Conservation (phyloP, 2,113 vertebrate species). For the Tretioscincus oriximinensis region DNA sequence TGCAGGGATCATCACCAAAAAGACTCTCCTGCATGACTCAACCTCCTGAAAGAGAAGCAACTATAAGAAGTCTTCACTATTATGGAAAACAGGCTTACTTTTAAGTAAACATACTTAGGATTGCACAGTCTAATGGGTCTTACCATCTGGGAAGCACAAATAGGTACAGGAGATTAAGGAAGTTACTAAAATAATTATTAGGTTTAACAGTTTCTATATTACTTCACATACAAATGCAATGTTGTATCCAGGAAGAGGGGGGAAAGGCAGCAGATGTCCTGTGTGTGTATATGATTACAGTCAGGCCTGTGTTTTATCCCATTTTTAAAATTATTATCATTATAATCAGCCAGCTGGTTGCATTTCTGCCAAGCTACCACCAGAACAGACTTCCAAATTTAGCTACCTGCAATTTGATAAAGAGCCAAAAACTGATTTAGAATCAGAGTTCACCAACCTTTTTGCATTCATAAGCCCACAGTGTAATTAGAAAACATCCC, state of each 20-base stretch:
- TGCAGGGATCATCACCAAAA: no score
- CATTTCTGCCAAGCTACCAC: background rate
- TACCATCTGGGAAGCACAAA: background rate
- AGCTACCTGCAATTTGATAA: background rate
- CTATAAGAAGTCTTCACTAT: no score
- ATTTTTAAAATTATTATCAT: background rate
- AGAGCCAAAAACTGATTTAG: no score
- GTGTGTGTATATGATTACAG: background rate
- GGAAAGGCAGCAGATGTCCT: background rate
- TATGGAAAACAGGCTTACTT: no score
- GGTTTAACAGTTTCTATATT: background rate
- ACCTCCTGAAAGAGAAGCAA: no score
- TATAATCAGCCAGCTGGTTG: constrained; percentile 7
- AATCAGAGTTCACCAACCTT: no score
- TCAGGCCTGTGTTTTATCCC: background rate
- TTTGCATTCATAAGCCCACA: no score
- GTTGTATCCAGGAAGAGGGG: background rate
- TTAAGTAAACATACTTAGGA: no score
- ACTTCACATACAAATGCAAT: background rate
- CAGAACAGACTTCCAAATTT: background rate
- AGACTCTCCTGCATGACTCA: no score
- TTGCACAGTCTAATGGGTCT: background rate
- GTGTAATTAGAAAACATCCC: no score
- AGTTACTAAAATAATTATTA: background rate
- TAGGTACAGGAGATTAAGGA: background rate